These are phyloP conservation scores for Macrophya alboannulata DNA, from an alignment of 2,888 invertebrate genomes.

Conservation along the genomic window DNA sequence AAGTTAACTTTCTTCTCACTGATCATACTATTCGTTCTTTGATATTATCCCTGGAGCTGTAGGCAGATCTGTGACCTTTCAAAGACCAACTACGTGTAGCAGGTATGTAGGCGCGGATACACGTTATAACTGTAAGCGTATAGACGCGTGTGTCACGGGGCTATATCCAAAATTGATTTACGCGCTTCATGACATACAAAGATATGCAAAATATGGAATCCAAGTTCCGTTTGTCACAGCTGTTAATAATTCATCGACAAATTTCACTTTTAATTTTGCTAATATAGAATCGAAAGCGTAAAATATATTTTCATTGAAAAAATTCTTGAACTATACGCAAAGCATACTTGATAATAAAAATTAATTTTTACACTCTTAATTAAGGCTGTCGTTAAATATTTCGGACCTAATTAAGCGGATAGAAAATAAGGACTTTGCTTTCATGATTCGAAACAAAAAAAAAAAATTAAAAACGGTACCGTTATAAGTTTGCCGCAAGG, in stretches of 20 bases:
- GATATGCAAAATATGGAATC: neutral
- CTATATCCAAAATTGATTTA: neutral
- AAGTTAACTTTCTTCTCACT: neutral
- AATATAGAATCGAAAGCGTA: neutral
- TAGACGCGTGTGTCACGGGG: neutral
- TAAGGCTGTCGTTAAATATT: neutral
- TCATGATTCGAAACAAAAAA: neutral
- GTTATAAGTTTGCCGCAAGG: slow-evolving; percentile 25
- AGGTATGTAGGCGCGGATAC: neutral
- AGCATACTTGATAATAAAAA: neutral
- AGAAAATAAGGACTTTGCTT: slow-evolving; percentile 4
- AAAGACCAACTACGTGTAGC: neutral
- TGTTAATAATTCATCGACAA: neutral
- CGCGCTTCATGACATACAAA: neutral
- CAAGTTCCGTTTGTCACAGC: neutral
- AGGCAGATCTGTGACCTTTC: neutral
- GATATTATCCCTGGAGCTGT: too few relatives aligned
- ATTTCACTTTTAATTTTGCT: neutral
- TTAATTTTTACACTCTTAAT: neutral
- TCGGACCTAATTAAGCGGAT: neutral
- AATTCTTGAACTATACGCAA: neutral
- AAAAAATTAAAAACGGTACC: slow-evolving; percentile 24
- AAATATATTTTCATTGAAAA: neutral
- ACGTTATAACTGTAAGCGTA: slow-evolving; percentile 5
- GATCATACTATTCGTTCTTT: neutral